Evolutionary conservation across 2,113 vertebrate species (phyloP).

Genomic region (Entosphenus tridentatus): DNA sequence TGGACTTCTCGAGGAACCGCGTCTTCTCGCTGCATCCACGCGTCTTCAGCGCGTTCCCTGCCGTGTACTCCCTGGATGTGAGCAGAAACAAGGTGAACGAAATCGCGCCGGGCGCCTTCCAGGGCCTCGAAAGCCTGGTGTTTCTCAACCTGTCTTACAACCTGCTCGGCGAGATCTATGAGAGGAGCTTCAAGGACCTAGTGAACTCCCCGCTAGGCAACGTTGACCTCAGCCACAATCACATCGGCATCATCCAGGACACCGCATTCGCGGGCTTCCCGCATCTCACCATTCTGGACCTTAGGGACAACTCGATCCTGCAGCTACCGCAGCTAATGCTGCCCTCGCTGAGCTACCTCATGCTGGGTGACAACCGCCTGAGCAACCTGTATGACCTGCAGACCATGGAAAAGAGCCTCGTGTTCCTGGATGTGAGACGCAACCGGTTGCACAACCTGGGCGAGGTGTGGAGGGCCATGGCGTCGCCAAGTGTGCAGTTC

Average conservation of each 20-base stretch:
- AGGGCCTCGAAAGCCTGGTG: slow-evolving; percentile 9
- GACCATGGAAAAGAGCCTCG: slow-evolving; percentile 7
- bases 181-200: slow-evolving; percentile 4
- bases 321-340: slow-evolving; percentile 4
- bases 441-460: slow-evolving; percentile 12
- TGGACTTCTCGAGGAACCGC: slow-evolving; percentile 13
- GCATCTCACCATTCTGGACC: slow-evolving; percentile 9
- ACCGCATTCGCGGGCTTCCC: slow-evolving; percentile 8
- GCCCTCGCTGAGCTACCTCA: slow-evolving; percentile 9
- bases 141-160: slow-evolving; percentile 14
- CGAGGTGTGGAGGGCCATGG: slow-evolving; percentile 5
- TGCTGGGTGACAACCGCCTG: slow-evolving; percentile 12
- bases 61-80: slow-evolving; percentile 10
- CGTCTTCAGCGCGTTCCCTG: slow-evolving; percentile 10
- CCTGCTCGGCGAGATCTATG: slow-evolving; percentile 12
- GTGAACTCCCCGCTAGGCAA: slow-evolving; percentile 1
- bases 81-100: slow-evolving; percentile 11
- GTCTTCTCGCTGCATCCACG: slow-evolving; percentile 8
- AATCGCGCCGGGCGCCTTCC: slow-evolving; percentile 11
- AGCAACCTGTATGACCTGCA: slow-evolving; percentile 6
- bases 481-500: slow-evolving; percentile 3
- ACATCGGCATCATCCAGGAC: slow-evolving; percentile 13
- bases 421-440: slow-evolving; percentile 12
- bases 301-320: slow-evolving; percentile 12
- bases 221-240: slow-evolving; percentile 13